Base-by-base conservation (phyloP, 2,113 vertebrate genomes). In the Origma solitaria region DNA sequence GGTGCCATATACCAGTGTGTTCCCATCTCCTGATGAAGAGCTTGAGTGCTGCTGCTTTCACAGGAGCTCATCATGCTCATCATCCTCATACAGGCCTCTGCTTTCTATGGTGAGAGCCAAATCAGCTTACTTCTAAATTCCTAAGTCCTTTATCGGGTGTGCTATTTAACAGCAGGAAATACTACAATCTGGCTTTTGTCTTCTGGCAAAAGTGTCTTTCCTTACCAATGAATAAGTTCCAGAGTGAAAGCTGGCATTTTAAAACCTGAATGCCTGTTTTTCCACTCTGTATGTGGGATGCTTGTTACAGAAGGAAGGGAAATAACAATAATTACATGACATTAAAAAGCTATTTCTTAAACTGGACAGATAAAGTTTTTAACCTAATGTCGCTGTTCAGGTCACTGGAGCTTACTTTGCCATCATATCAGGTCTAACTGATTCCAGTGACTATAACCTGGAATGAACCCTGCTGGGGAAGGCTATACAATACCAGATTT, bases 1-100 rank as follows among this genome's bases (percentile, higher is more conserved):
- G 13, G 27, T 30, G 50, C 40, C 3, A 1, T 13, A 2, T 2
- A 7, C 23, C 15, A 8, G 24, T 0, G 7, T 37, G 31, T 21
- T 87, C 45, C 54, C 10, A 3, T 31, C 64, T 88, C 0, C 1
- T 44, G n/a, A 13, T 30, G 80, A 47, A 57, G 42, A 12, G 9
- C n/a, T 33, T n/a, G 11, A 5, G 37, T 35, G 56, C 17, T 69
- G 19, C 3, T 45, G 22, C 21, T 49, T 70, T 82, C 42, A 47
- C 3, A 38, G 37, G 24, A 61, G 19, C 14, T 75, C 37, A 22
- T 42, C 28, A 30, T 13, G 11, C 33, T 60, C 40, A 31, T 33
- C 33, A 72, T 6, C 33, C 44, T 64, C 37, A 28, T 11, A 15
- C 2, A 31, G 25, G 13, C 28, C 33, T 64, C 64, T 11, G 20